phyloP scores from a whole-genome alignment of 2,888 invertebrate species.

The Drosophila infuscata region DNA sequence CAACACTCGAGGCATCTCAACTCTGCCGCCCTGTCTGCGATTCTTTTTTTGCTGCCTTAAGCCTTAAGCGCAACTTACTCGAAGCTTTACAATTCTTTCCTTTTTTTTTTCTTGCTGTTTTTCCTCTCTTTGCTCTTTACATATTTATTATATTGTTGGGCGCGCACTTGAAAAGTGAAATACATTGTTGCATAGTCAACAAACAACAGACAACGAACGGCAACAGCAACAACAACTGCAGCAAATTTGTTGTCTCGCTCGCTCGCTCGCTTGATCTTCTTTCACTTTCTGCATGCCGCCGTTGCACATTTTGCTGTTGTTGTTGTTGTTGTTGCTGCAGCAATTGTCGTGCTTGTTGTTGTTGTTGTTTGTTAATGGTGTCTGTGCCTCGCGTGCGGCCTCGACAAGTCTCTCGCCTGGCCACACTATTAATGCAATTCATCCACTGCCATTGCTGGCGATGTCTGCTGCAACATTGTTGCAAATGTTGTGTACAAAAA shows the following conservation, averaged over 20 bases:
- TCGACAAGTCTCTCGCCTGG: conserved; percentile 55
- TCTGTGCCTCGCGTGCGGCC: conserved; percentile 37
- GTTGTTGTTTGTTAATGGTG: conserved; percentile 32
- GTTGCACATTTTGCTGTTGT: conserved; percentile 33
- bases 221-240: conserved; percentile 2
- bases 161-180: conserved; percentile 57
- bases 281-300: conserved; percentile 71
- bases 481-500: conserved; percentile 56
- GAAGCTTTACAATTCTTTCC: background rate
- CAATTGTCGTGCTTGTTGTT: conserved; percentile 6
- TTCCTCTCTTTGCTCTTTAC: background rate
- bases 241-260: conserved; percentile 52
- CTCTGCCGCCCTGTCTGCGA: conserved; percentile 18
- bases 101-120: background rate
- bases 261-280: conserved; percentile 63
- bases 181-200: conserved; percentile 38
- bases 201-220: conserved; percentile 13
- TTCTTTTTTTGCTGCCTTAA: conserved; percentile 13
- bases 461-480: conserved; percentile 64
- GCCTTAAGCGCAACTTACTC: conserved; percentile 31
- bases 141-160: conserved; percentile 23
- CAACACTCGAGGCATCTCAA: background rate
- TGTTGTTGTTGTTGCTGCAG: conserved; percentile 16
- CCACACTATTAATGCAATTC: conserved; percentile 68
- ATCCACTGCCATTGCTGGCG: conserved; percentile 66